These are phyloP conservation scores for Megalurothrips usitatus DNA, from an alignment of 2,888 invertebrate genomes.

Conservation along the genomic window DNA sequence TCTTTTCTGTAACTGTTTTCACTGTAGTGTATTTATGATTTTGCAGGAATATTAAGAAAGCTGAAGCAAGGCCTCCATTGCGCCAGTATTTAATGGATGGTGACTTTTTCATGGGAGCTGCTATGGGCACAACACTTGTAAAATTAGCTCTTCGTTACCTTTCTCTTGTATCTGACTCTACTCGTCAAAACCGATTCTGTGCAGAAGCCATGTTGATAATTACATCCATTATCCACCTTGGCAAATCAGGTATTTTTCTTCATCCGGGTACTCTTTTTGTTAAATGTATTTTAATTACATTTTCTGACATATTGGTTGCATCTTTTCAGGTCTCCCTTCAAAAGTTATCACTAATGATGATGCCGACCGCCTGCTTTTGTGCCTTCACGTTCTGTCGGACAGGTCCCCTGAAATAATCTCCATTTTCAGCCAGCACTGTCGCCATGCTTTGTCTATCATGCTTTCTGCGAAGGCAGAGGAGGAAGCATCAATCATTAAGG, in stretches of 20 bases:
- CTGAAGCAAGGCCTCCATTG: slow-evolving; percentile 70
- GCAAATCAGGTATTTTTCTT: slow-evolving; percentile 61
- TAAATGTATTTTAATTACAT: slow-evolving; percentile 28
- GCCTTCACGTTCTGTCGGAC: slow-evolving; percentile 68
- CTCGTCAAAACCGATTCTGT: slow-evolving; percentile 56
- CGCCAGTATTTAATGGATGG: slow-evolving; percentile 87
- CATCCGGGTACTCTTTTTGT: slow-evolving; percentile 25
- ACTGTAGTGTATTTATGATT: slow-evolving; percentile 25
- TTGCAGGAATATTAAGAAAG: slow-evolving; percentile 48
- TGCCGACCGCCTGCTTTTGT: slow-evolving; percentile 79
- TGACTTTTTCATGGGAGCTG: slow-evolving; percentile 93
- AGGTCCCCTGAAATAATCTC: slow-evolving; percentile 62
- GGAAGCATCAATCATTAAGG: slow-evolving; percentile 57
- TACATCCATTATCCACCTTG: slow-evolving; percentile 79
- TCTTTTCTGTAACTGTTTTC: slow-evolving; percentile 22
- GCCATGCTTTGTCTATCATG: slow-evolving; percentile 77
- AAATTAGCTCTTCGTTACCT: slow-evolving; percentile 79
- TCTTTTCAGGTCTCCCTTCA: slow-evolving; percentile 54
- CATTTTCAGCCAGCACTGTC: slow-evolving; percentile 69
- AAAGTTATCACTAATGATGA: slow-evolving; percentile 95
- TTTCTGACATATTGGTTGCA: slow-evolving; percentile 33
- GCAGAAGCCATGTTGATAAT: slow-evolving; percentile 85
- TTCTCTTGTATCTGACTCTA: slow-evolving; percentile 47
- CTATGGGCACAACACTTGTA: slow-evolving; percentile 83
- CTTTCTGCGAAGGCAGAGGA: slow-evolving; percentile 71